These are phyloP conservation scores for Vollenhovia emeryi DNA, from an alignment of 1,140 invertebrate species.

Conservation along the genomic window DNA sequence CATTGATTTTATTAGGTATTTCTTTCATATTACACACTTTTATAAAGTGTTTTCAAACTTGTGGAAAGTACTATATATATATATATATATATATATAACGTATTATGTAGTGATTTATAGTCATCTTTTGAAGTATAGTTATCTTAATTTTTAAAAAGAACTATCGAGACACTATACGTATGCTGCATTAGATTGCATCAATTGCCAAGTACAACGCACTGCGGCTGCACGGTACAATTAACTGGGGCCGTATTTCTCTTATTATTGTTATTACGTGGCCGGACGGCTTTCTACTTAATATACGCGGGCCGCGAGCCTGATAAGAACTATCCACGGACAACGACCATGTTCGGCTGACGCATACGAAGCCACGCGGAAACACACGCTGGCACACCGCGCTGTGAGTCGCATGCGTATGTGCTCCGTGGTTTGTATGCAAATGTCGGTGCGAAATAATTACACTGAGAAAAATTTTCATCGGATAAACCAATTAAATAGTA, in stretches of 20 bases:
- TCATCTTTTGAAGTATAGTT: background rate
- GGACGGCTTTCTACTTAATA: constrained; percentile 65
- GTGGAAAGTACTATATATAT: background rate
- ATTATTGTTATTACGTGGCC: constrained; percentile 66
- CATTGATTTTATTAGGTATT: too few relatives aligned
- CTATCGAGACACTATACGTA: background rate
- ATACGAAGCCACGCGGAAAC: constrained; percentile 38
- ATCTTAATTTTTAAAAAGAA: background rate
- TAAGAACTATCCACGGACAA: constrained; percentile 57
- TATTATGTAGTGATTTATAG: background rate
- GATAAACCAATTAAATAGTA: too few relatives aligned
- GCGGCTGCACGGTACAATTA: constrained; percentile 36
- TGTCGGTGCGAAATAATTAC: constrained; percentile 58
- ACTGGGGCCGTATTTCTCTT: constrained; percentile 43
- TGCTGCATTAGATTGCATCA: constrained; percentile 40
- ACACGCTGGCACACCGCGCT: background rate
- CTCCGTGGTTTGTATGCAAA: constrained; percentile 51
- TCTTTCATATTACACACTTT: too few relatives aligned
- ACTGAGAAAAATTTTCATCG: too few relatives aligned
- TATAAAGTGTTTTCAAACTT: too few relatives aligned
- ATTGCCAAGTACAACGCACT: constrained; percentile 62
- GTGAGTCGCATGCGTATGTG: constrained; percentile 8
- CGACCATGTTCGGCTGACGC: constrained; percentile 18
- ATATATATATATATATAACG: background rate
- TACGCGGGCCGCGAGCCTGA: constrained; percentile 42